These are phyloP conservation scores for Zophobas morio DNA, from an alignment of 1,140 invertebrate genomes.

Conservation along the genomic window DNA sequence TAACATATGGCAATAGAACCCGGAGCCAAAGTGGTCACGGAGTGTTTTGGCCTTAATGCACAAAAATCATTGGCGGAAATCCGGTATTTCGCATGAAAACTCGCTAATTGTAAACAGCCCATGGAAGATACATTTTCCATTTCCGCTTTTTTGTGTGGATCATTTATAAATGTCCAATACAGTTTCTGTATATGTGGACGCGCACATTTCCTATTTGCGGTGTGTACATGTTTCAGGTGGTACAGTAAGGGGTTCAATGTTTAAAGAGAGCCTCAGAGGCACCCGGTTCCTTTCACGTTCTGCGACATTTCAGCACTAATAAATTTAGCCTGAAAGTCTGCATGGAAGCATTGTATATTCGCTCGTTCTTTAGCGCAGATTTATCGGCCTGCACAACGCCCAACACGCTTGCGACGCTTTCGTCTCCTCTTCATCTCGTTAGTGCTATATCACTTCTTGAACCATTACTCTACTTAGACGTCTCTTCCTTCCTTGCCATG, in stretches of 20 bases:
- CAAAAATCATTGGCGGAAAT: constrained; percentile 36
- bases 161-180: not conserved
- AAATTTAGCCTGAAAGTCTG: constrained; percentile 53
- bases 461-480: constrained; percentile 53
- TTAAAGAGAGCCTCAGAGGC: constrained; percentile 16
- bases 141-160: constrained; percentile 1
- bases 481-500: constrained; percentile 49
- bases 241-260: constrained; percentile 18
- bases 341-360: constrained; percentile 51
- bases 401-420: constrained; percentile 47
- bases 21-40: constrained; percentile 24
- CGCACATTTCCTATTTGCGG: not conserved
- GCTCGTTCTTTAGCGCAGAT: constrained; percentile 52
- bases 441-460: constrained; percentile 54
- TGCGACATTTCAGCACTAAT: constrained; percentile 41
- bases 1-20: constrained; percentile 26
- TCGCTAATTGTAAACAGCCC: constrained; percentile 30
- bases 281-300: constrained; percentile 39
- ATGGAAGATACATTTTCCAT: constrained; percentile 31
- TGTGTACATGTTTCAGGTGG: constrained; percentile 4
- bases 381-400: constrained; percentile 51
- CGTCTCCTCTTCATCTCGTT: constrained; percentile 53
- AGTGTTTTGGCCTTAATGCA: constrained; percentile 15
- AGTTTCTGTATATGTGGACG: no score
- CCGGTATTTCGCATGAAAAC: constrained; percentile 29